phyloP scores from a whole-genome alignment of 2,888 invertebrate species.

The Taenaris catops region DNA sequence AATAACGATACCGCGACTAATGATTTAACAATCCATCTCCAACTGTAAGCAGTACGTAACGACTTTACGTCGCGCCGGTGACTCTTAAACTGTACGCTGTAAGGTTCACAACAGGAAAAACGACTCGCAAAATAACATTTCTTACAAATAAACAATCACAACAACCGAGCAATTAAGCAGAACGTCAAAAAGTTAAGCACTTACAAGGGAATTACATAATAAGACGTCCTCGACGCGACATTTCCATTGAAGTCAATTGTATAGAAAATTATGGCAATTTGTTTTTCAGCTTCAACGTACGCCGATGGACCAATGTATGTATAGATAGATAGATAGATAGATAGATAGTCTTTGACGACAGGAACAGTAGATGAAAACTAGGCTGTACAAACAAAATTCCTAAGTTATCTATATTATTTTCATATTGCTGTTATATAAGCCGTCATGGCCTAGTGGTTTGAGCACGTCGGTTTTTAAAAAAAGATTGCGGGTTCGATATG shows the following conservation, averaged over 20 bases:
- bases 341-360: no score
- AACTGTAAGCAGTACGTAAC: conserved; percentile 5
- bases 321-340: no score
- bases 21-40: conserved; percentile 9
- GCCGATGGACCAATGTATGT: conserved; percentile 3
- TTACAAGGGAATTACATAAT: conserved; percentile 27
- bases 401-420: no score
- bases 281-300: conserved; percentile 23
- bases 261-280: conserved; percentile 30
- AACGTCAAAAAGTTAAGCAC: conserved; percentile 24
- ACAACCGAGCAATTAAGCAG: conserved; percentile 27
- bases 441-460: no score
- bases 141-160: conserved; percentile 16
- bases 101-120: conserved; percentile 6
- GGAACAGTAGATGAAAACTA: no score
- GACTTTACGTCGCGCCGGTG: conserved; percentile 5
- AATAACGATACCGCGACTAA: conserved; percentile 12
- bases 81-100: conserved; percentile 2
- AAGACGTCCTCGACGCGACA: conserved; percentile 19
- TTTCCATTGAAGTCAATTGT: conserved; percentile 30
- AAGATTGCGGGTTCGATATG: no score
- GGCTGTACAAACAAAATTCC: no score
- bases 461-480: no score
- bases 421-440: no score
- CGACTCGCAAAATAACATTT: background rate